A percentile compares a stretch with the other conserved stretches of the same genome.
phyloP scores from a whole-genome alignment of 2,797 vertebrate genomes.

The Fratercula arctica region DNA sequence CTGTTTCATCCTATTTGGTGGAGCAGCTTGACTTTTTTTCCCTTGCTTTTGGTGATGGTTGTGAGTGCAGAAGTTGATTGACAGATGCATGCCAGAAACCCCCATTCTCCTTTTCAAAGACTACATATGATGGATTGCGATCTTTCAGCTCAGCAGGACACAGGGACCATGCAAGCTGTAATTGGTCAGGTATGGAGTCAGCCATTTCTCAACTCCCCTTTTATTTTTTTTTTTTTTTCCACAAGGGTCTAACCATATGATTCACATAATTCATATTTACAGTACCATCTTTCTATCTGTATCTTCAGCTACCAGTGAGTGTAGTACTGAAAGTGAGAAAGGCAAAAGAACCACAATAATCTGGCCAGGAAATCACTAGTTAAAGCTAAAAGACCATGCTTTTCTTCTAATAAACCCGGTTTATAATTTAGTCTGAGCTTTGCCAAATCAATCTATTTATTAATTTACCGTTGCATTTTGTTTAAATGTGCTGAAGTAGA shows the following conservation, averaged over 20 bases:
- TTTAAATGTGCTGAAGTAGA: constrained; percentile 64
- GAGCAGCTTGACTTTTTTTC: constrained; percentile 83
- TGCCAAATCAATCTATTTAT: constrained; percentile 44
- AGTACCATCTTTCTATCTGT: constrained; percentile 81
- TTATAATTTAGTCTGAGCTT: constrained; percentile 57
- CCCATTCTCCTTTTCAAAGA: constrained; percentile 85
- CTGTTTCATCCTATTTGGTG: constrained; percentile 84
- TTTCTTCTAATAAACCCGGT: constrained; percentile 24
- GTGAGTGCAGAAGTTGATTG: constrained; percentile 86
- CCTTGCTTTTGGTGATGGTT: constrained; percentile 85
- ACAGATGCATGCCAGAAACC: constrained; percentile 86
- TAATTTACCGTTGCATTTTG: constrained; percentile 47
- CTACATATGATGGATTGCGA: constrained; percentile 86
- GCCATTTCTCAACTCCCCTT: constrained; percentile 86
- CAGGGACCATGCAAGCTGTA: constrained; percentile 86
- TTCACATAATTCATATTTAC: constrained; percentile 87
- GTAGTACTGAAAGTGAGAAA: constrained; percentile 71
- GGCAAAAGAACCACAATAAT: constrained; percentile 74
- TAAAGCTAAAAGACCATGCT: constrained; percentile 68
- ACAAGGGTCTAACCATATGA: constrained; percentile 81
- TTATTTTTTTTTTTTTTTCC: constrained; percentile 74
- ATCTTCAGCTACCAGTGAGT: constrained; percentile 75
- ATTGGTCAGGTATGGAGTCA: constrained; percentile 89
- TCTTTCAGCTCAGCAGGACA: constrained; percentile 85
- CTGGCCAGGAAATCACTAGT: constrained; percentile 63